These are phyloP conservation scores for Philotrypesis tridentata DNA, from an alignment of 1,140 invertebrate species.

Conservation along the genomic window DNA sequence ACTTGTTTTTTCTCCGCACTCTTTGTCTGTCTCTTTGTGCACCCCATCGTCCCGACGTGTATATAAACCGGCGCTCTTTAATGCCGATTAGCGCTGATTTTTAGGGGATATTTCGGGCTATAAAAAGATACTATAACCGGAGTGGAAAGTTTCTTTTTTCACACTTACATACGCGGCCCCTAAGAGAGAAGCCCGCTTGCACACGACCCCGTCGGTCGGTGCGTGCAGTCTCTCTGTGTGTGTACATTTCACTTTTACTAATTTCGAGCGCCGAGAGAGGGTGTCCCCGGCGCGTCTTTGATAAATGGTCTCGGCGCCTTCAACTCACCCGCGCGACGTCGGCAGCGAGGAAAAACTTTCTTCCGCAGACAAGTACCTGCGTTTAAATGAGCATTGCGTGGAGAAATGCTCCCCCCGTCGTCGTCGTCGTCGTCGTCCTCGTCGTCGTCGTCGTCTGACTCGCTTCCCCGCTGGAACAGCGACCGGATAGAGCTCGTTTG, in stretches of 20 bases:
- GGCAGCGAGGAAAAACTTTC: conserved; percentile 37
- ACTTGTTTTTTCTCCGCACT: not conserved
- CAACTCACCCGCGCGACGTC: not conserved
- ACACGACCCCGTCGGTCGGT: not conserved
- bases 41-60: no score
- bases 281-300: conserved; percentile 48
- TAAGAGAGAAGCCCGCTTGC: no score
- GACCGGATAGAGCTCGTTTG: conserved; percentile 20
- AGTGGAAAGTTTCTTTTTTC: no score
- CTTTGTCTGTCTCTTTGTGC: no score
- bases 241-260: conserved; percentile 72
- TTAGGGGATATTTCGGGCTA: not conserved
- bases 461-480: not conserved
- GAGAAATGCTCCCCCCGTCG: not conserved
- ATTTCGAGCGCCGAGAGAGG: conserved; percentile 61
- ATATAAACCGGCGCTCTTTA: not conserved
- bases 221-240: conserved; percentile 51
- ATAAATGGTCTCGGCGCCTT: conserved; percentile 55
- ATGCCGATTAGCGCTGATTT: not conserved
- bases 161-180: no score
- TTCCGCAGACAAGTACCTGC: conserved; percentile 5
- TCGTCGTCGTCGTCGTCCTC: not conserved
- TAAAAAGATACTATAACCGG: no score
- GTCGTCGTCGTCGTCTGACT: not conserved
- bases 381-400: conserved; percentile 32